A percentile compares a stretch with the other conserved stretches of the same genome.
phyloP scores from a whole-genome alignment of 2,797 vertebrate genomes.

The Toxotes lorentzi region DNA sequence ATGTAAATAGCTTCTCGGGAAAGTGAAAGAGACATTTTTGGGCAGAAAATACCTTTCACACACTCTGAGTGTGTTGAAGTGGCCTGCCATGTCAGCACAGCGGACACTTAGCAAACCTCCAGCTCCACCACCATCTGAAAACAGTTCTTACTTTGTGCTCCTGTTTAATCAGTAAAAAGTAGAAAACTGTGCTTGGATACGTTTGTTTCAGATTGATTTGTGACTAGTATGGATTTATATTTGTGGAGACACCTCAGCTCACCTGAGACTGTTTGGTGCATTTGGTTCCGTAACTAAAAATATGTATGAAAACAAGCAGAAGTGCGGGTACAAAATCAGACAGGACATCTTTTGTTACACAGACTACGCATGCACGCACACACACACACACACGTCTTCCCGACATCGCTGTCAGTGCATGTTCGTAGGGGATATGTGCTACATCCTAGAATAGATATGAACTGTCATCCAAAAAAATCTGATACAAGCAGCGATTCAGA shows the following conservation, averaged over 20 bases:
- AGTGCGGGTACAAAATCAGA: conserved; percentile 15
- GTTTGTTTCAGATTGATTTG: neutral
- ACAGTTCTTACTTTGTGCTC: neutral
- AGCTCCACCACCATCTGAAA: neutral
- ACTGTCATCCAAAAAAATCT: conserved; percentile 32
- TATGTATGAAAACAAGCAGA: conserved; percentile 30
- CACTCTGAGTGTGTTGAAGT: neutral
- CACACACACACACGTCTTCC: neutral
- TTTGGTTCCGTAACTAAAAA: conserved; percentile 44
- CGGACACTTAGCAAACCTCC: neutral
- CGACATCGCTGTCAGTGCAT: conserved; percentile 49
- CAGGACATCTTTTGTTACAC: conserved; percentile 32
- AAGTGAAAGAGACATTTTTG: conserved; percentile 14
- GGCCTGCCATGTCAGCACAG: neutral
- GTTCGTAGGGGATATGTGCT: conserved; percentile 24
- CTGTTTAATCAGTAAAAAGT: neutral
- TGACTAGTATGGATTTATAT: neutral
- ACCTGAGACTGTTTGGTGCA: neutral
- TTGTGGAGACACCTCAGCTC: conserved; percentile 7
- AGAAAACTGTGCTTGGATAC: neutral
- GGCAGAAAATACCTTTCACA: conserved; percentile 3
- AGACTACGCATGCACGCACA: conserved; percentile 1
- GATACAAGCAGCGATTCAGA: conserved; percentile 34
- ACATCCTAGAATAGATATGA: conserved; percentile 60
- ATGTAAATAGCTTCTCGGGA: conserved; percentile 10